These are phyloP conservation scores for Nematostella vectensis DNA, from an alignment of 92 coral and sea anemone species.

Conservation along the genomic window DNA sequence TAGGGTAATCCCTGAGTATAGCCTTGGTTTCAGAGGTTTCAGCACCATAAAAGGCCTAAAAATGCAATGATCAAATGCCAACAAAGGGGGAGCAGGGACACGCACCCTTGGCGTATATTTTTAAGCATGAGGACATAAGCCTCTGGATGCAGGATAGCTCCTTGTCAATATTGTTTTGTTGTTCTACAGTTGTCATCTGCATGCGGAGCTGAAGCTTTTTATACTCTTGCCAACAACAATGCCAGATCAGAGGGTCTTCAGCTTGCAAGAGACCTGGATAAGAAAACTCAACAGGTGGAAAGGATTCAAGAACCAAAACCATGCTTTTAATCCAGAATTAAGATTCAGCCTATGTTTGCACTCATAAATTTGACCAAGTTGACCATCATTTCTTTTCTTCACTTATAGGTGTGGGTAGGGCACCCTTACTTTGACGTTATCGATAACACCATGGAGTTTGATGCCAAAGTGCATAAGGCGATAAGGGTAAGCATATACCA, in stretches of 20 bases:
- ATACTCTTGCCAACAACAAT: constrained; percentile 58
- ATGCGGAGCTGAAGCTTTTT: constrained; percentile 86
- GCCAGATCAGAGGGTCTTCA: constrained; percentile 69
- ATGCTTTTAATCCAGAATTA: not conserved
- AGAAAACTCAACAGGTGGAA: constrained; percentile 83
- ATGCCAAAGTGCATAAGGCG: constrained; percentile 69
- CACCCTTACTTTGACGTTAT: constrained; percentile 95
- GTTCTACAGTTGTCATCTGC: constrained; percentile 78
- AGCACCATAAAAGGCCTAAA: too few species aligned
- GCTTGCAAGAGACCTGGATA: constrained; percentile 63
- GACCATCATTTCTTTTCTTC: not conserved
- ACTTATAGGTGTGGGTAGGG: constrained; percentile 78
- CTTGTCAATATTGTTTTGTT: too few species aligned
- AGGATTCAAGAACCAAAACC: too few species aligned
- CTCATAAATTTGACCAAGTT: too few species aligned
- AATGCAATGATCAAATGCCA: too few species aligned
- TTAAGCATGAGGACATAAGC: too few species aligned
- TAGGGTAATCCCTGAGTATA: too few species aligned
- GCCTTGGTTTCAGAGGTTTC: too few species aligned
- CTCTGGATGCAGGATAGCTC: too few species aligned
- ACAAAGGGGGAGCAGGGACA: too few species aligned
- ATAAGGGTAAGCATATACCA: constrained; percentile 63
- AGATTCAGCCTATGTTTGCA: not conserved
- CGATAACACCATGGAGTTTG: constrained; percentile 65
- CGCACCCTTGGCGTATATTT: too few species aligned